Percentiles rank a stretch among this genome's conserved stretches.
Evolutionary conservation across 2,797 vertebrate species (phyloP).

Genomic region (Anabacerthia variegaticeps): DNA sequence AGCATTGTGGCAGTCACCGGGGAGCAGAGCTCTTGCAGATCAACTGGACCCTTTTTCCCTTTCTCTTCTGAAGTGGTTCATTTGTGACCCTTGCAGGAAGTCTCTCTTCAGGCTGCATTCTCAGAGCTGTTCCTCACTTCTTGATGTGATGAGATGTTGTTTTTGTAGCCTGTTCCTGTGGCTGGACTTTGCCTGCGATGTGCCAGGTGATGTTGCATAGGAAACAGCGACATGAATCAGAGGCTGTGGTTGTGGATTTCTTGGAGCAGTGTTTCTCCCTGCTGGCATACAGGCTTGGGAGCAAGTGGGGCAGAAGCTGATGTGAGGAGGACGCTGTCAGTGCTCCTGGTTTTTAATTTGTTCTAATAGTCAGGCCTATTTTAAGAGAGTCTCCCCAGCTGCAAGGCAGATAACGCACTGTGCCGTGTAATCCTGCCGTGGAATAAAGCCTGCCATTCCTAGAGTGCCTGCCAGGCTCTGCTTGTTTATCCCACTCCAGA

Average conservation of each 20-base stretch:
- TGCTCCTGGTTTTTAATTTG: background rate
- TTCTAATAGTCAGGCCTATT: slow-evolving; percentile 20
- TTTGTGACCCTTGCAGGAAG: background rate
- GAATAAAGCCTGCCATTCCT: slow-evolving; percentile 10
- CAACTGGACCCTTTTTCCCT: background rate
- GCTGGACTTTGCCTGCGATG: background rate
- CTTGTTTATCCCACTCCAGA: slow-evolving; percentile 5
- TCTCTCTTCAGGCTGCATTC: background rate
- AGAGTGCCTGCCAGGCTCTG: background rate
- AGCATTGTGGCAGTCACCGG: background rate
- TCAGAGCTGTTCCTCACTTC: background rate
- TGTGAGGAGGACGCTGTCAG: background rate
- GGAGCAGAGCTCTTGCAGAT: background rate
- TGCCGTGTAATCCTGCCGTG: background rate
- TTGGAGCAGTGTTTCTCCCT: background rate
- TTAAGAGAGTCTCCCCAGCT: slow-evolving; percentile 28
- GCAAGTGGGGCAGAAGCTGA: background rate
- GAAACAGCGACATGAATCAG: background rate
- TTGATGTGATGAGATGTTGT: background rate
- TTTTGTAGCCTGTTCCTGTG: background rate
- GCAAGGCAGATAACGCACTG: slow-evolving; percentile 24
- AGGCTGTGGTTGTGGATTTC: background rate
- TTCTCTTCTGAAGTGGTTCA: background rate
- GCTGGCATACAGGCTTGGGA: background rate
- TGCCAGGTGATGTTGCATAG: background rate